Conservation (phyloP, 2,888 invertebrate species). For the Crocallis elinguaria region DNA sequence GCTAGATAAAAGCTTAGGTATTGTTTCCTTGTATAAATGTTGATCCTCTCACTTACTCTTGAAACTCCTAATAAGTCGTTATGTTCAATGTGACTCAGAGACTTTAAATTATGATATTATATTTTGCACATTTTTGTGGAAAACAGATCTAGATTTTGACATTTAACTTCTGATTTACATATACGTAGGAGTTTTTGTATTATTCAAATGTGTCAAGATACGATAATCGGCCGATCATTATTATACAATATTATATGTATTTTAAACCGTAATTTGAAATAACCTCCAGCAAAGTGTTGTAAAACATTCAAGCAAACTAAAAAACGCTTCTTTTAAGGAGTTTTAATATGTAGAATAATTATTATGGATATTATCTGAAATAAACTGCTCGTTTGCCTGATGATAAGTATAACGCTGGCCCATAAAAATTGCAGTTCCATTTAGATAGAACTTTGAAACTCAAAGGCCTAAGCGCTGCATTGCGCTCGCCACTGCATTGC, state of each 20-base stretch:
- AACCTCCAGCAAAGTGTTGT: neutral
- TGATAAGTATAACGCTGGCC: no score
- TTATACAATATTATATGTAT: neutral
- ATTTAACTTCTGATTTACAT: slow-evolving; percentile 30
- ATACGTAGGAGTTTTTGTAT: slow-evolving; percentile 19
- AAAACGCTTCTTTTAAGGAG: no score
- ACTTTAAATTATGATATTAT: slow-evolving; percentile 4
- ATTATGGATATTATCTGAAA: no score
- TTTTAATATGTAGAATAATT: no score
- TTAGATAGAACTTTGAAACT: no score
- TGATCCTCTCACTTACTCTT: neutral
- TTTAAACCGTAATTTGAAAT: neutral
- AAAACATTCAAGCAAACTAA: no score
- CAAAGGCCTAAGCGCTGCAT: no score
- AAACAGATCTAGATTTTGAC: slow-evolving; percentile 34
- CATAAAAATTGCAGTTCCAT: no score
- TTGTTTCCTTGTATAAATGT: neutral
- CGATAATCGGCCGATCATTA: neutral
- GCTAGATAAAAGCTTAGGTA: no score
- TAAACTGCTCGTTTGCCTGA: no score
- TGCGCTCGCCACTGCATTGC: no score
- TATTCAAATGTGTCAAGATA: slow-evolving; percentile 16
- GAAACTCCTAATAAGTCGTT: neutral
- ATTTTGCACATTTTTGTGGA: slow-evolving; percentile 5
- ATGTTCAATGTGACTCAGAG: slow-evolving; percentile 2